These are phyloP conservation scores for Andrena fulva DNA, from an alignment of 2,888 invertebrate genomes.

Conservation along the genomic window DNA sequence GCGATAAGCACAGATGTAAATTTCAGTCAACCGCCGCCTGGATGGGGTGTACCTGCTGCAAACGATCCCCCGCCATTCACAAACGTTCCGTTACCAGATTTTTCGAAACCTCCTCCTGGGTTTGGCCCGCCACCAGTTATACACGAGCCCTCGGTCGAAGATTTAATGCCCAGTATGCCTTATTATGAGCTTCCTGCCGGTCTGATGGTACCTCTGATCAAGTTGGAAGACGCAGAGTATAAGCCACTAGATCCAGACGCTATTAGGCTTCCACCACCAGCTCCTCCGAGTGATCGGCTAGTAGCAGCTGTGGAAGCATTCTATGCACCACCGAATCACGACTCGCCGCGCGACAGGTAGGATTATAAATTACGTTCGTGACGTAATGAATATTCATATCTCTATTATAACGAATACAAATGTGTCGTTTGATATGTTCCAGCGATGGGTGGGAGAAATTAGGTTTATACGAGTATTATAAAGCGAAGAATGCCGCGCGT, in stretches of 20 bases:
- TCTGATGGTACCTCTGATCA: conserved; percentile 98
- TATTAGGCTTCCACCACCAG: conserved; percentile 97
- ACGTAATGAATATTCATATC: not conserved
- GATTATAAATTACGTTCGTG: conserved; percentile 42
- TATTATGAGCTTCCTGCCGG: conserved; percentile 99
- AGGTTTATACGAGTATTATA: conserved; percentile 98
- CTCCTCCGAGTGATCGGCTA: conserved; percentile 96
- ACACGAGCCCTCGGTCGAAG: conserved; percentile 87
- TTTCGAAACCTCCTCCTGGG: conserved; percentile 95
- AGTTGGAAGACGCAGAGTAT: conserved; percentile 96
- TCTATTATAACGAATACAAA: not conserved
- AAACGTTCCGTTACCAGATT: conserved; percentile 88
- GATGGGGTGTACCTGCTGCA: conserved; percentile 85
- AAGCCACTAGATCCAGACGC: conserved; percentile 95
- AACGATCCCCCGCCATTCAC: conserved; percentile 80
- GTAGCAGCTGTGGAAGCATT: conserved; percentile 98
- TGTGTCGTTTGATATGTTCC: conserved; percentile 18
- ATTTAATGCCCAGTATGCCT: conserved; percentile 95
- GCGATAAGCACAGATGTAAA: conserved; percentile 86
- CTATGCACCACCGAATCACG: conserved; percentile 97
- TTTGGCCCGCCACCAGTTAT: conserved; percentile 86
- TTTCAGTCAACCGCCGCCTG: conserved; percentile 87
- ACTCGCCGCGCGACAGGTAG: conserved; percentile 96
- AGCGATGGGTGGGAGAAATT: conserved; percentile 99
- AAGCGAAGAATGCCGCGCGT: conserved; percentile 96